Evolutionary conservation across 1,140 invertebrate genomes (phyloP), one percentile per base, ranked within the genome.

Genomic region (Rhopalosiphum padi): DNA sequence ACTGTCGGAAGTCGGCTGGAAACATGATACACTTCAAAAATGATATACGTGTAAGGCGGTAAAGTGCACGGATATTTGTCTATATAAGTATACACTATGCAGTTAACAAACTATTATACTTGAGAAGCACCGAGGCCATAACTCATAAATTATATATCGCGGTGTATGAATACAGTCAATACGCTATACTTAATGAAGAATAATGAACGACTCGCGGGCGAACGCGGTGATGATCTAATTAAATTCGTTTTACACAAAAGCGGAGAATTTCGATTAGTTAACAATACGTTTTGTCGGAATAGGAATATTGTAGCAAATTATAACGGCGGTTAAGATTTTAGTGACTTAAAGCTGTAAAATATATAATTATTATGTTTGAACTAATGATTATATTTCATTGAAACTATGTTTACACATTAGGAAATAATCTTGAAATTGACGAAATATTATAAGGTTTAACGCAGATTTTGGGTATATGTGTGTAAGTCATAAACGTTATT

Each of bases 1-100:
- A 18, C 60, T n/a, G 60, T 77, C 60, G 88, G 88, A 55, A 89
- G 51, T 89, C 35, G 15, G 23, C 35, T 53, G 88, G 88, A 89
- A 89, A 89, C 88, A 15, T 55, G 88, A 89, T 89, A 89, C 51
- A 89, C 88, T 89, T 89, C 88, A 55, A 35, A 55, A 9, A 23
- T 89, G 35, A 55, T 18, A 55, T 37, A 41, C 37, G 51, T 41
- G 35, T 89, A 55, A 55, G 7, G 1, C 48, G 51, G 25, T 41
- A 55, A 35, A 55, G 35, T 89, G 48, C 4, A 41, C 2, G 5
- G 23, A n/a, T 87, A 48, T 48, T 46, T 22, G 83, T 30, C 11
- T 35, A 8, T 21, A n/a, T n/a, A n/a, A 86, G 43, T 43, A 88
- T 22, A n/a, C 60, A n/a, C 60, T 77, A 11, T 30, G 11, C n/a